These are phyloP conservation scores for Elaphurus davidianus DNA, from an alignment of 2,113 vertebrate species.

Conservation along the genomic window DNA sequence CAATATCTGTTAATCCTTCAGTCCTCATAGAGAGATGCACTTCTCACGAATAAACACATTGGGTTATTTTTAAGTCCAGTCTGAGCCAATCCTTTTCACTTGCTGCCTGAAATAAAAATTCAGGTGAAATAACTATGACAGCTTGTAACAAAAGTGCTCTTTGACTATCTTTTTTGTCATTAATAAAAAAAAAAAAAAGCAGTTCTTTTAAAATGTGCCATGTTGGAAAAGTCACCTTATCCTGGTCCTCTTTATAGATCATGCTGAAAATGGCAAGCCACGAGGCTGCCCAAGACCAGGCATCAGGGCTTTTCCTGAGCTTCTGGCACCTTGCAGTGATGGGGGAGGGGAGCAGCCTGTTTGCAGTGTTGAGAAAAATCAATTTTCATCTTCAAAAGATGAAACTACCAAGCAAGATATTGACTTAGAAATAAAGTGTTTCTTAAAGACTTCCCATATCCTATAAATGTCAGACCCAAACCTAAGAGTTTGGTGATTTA, in stretches of 20 bases:
- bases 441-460: slow-evolving; percentile 74
- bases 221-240: neutral
- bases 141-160: neutral
- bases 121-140: neutral
- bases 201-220: neutral
- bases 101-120: slow-evolving; percentile 14
- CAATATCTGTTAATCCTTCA: neutral
- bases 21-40: neutral
- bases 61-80: neutral
- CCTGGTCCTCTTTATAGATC: neutral
- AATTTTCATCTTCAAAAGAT: slow-evolving; percentile 77
- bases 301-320: neutral
- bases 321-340: neutral
- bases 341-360: slow-evolving; percentile 19
- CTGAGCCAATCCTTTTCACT: neutral
- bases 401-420: slow-evolving; percentile 70
- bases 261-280: neutral
- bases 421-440: slow-evolving; percentile 76
- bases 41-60: neutral
- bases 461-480: slow-evolving; percentile 69
- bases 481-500: slow-evolving; percentile 67
- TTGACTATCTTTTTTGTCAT: neutral
- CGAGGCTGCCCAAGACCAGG: accelerated
- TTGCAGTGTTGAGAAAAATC: slow-evolving; percentile 69
- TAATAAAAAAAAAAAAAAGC: slow-evolving; percentile 10